Conservation (phyloP, 2,797 vertebrate genomes). For the Parotocinclus haroldoi region DNA sequence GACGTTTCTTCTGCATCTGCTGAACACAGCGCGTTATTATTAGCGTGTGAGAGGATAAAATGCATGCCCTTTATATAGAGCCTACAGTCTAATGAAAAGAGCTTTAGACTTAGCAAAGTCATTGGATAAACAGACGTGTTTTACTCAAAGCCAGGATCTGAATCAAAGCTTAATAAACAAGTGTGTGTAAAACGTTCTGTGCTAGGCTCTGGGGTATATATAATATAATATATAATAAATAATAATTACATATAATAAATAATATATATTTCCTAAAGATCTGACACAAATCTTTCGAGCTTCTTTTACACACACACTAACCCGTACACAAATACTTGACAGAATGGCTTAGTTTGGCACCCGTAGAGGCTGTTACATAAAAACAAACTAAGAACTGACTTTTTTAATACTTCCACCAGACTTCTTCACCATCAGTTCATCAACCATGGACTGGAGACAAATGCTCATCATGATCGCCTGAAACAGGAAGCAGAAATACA, state of each 20-base stretch:
- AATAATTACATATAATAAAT: too few relatives aligned
- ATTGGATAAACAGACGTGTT: background rate
- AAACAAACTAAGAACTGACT: conserved; percentile 63
- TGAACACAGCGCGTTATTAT: conserved; percentile 10
- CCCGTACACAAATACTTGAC: background rate
- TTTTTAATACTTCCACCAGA: conserved; percentile 97
- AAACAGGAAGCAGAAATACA: conserved; percentile 10
- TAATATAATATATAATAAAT: too few relatives aligned
- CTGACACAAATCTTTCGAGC: too few relatives aligned
- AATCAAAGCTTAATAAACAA: too few relatives aligned
- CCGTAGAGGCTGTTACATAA: background rate
- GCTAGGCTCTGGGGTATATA: too few relatives aligned
- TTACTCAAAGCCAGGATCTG: background rate
- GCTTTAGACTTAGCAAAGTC: background rate
- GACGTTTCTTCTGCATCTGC: conserved; percentile 87
- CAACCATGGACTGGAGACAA: conserved; percentile 97
- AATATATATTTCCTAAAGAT: too few relatives aligned
- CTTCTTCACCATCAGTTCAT: conserved; percentile 98
- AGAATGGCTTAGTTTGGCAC: conserved; percentile 6
- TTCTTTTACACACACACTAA: too few relatives aligned
- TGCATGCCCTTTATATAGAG: background rate
- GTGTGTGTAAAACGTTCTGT: too few relatives aligned
- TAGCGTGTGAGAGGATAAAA: background rate
- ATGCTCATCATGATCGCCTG: conserved; percentile 99
- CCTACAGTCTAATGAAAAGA: background rate